Percentiles rank a stretch among this genome's conserved stretches.
Evolutionary conservation across 2,888 invertebrate genomes (phyloP).

Genomic region (Drosophila greeni): DNA sequence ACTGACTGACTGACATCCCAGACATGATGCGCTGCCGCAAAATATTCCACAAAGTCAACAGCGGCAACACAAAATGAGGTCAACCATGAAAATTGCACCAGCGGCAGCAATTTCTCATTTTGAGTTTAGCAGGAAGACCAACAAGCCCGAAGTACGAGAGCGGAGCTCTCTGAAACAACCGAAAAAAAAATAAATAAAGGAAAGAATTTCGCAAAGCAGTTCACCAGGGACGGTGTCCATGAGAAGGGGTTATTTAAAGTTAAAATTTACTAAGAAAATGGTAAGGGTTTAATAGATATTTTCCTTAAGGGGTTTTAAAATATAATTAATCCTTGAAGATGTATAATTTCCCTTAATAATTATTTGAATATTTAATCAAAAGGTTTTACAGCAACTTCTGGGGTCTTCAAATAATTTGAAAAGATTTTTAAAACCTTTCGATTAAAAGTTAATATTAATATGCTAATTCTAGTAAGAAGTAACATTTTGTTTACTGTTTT

Average conservation of each 20-base stretch:
- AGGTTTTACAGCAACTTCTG: too few relatives aligned
- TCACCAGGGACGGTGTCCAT: neutral
- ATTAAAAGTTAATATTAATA: neutral
- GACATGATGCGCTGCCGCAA: constrained; percentile 56
- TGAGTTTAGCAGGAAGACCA: constrained; percentile 62
- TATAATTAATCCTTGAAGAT: too few relatives aligned
- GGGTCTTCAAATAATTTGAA: neutral
- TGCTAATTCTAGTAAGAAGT: neutral
- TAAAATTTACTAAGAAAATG: neutral
- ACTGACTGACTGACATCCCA: constrained; percentile 33
- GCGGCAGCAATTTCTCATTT: constrained; percentile 71
- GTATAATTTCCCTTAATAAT: too few relatives aligned
- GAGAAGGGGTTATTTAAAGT: neutral
- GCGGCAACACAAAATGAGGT: constrained; percentile 65
- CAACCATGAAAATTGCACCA: constrained; percentile 72
- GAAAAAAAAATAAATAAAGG: constrained; percentile 35
- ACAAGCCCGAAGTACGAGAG: constrained; percentile 32
- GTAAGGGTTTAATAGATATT: too few relatives aligned
- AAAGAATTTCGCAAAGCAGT: constrained; percentile 62
- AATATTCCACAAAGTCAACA: constrained; percentile 72
- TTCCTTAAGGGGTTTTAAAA: too few relatives aligned
- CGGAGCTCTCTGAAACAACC: constrained; percentile 16
- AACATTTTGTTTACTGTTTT: neutral
- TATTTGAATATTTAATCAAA: too few relatives aligned
- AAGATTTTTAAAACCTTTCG: neutral